Percentiles rank a stretch among this genome's conserved stretches.
Conservation (phyloP, 2,113 vertebrate genomes). For the Bambusicola thoracicus region DNA sequence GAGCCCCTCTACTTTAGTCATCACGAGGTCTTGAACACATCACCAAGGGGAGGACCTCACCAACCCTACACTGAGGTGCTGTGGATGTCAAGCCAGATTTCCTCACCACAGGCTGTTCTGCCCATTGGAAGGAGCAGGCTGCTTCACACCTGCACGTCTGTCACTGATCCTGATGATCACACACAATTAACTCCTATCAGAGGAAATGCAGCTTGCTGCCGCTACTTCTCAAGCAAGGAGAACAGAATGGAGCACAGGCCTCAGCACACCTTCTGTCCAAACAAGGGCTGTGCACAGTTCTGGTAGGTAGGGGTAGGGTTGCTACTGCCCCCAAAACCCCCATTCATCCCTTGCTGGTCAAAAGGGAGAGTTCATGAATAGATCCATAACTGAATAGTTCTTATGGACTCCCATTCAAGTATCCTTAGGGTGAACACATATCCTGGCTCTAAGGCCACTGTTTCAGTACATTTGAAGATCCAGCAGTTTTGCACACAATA, state of each 20-base stretch:
- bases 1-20: not conserved
- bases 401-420: not conserved
- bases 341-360: not conserved
- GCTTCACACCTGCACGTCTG: not conserved
- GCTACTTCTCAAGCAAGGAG: not conserved
- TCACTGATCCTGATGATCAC: not conserved
- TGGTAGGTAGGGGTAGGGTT: not conserved
- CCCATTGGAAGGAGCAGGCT: not conserved
- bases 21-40: not conserved
- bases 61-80: not conserved
- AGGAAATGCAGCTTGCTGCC: not conserved
- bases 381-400: rapidly evolving
- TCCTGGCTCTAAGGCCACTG: not conserved
- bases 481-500: not conserved
- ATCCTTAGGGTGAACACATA: not conserved
- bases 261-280: not conserved
- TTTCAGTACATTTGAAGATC: not conserved
- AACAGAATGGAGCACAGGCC: not conserved
- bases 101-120: not conserved
- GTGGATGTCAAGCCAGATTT: not conserved
- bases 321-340: rapidly evolving
- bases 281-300: not conserved
- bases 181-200: not conserved
- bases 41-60: not conserved
- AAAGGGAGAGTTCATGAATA: not conserved